Conservation (phyloP, 1,140 invertebrate genomes). For the Triops cancriformis region DNA sequence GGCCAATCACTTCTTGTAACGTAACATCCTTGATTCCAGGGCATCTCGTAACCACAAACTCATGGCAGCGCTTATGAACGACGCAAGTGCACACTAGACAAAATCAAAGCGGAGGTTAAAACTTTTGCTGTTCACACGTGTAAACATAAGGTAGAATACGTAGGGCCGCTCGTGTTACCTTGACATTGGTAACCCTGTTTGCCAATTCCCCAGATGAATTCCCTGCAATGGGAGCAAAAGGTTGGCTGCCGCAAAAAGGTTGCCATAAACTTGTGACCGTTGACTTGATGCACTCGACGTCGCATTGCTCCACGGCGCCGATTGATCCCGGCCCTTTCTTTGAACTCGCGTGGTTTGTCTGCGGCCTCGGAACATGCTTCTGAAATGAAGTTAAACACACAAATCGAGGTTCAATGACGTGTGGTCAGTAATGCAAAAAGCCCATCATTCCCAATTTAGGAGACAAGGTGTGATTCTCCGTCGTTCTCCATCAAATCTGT, state of each 20-base stretch:
- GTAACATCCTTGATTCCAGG: slow-evolving; percentile 73
- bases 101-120: slow-evolving; percentile 39
- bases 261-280: slow-evolving; percentile 99
- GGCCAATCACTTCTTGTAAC: slow-evolving; percentile 52
- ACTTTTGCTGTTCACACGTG: neutral
- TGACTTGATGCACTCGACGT: slow-evolving; percentile 88
- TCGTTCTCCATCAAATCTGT: no score
- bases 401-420: no score
- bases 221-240: slow-evolving; percentile 95
- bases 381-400: neutral
- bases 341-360: slow-evolving; percentile 67
- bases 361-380: slow-evolving; percentile 24
- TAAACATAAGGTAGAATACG: neutral
- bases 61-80: slow-evolving; percentile 94
- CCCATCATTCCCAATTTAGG: no score
- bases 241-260: slow-evolving; percentile 97
- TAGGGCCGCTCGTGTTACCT: slow-evolving; percentile 62
- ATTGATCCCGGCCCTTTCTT: slow-evolving; percentile 88
- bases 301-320: slow-evolving; percentile 87
- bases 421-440: no score
- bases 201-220: slow-evolving; percentile 98
- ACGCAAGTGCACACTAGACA: slow-evolving; percentile 88
- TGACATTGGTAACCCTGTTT: slow-evolving; percentile 99
- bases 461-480: no score
- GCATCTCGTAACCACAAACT: slow-evolving; percentile 86